Base-by-base conservation (phyloP, 2,888 invertebrate species). In the Rhabditoides inermis region DNA sequence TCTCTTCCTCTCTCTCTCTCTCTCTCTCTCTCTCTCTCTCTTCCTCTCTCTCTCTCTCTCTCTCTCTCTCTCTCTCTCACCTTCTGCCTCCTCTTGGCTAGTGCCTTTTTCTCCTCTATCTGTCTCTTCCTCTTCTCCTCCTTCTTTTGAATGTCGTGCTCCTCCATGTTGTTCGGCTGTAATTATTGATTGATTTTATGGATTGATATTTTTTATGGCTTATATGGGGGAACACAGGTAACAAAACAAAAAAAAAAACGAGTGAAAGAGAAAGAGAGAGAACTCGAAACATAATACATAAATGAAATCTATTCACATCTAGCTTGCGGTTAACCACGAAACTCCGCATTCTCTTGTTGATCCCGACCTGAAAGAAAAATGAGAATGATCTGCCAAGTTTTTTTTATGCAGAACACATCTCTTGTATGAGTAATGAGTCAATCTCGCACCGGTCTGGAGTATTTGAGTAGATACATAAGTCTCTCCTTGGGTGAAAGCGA, bases 401-500 rank as follows among this genome's bases (percentile, higher is more conserved):
- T n/a, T n/a, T n/a, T n/a, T n/a, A n/a, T n/a, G n/a, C n/a, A n/a
- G n/a, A n/a, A n/a, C n/a, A n/a, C n/a, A n/a, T n/a, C n/a, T n/a
- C n/a, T n/a, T n/a, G n/a, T n/a, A n/a, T n/a, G n/a, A n/a, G n/a
- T n/a, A n/a, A n/a, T n/a, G n/a, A n/a, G n/a, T n/a, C n/a, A n/a
- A n/a, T n/a, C n/a, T n/a, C n/a, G 49, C 41, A 71, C 90, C 0
- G 90, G 88, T 77, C 92, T 90, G 30, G 91, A 90, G 78, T 95
- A 95, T 36, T 86, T 84, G 81, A 87, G 84, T 59, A 91, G 83
- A 70, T 90, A 87, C 75, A 85, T 85, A 40, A 88, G 80, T 30
- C 94, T 81, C 76, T 90, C 88, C 7, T 85, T 83, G 0, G 92
- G 91, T 51, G 87, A 86, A 0, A 94, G 90, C 15, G 91, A 91